Conservation (phyloP, 1,140 invertebrate species). For the Gonioctena quinquepunctata region DNA sequence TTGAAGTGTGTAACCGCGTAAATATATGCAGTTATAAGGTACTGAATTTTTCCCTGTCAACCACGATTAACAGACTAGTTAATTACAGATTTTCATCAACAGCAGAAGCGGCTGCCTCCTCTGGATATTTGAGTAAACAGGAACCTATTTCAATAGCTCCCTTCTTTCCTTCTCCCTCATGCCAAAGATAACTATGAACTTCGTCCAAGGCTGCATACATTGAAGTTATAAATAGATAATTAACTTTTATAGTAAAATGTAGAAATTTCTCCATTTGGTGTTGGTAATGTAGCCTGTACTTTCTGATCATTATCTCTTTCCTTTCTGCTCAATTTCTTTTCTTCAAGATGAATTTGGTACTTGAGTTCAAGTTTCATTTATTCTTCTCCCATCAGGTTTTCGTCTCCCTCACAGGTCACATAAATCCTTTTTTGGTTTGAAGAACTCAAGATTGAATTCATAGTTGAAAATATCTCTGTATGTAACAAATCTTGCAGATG, state of each 20-base stretch:
- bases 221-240: conserved; percentile 31
- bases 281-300: conserved; percentile 48
- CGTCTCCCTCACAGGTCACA: background rate
- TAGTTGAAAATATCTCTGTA: background rate
- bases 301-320: conserved; percentile 25
- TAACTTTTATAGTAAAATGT: conserved; percentile 56
- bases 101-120: conserved; percentile 6
- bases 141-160: conserved; percentile 36
- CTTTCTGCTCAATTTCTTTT: conserved; percentile 39
- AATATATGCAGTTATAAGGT: conserved; percentile 45
- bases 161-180: conserved; percentile 37
- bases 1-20: conserved; percentile 43
- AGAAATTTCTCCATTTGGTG: conserved; percentile 46
- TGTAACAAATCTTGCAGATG: background rate
- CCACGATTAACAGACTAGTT: conserved; percentile 47
- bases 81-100: conserved; percentile 23
- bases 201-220: conserved; percentile 23
- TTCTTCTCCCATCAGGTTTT: background rate
- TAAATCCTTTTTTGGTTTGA: background rate
- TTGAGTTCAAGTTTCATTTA: background rate
- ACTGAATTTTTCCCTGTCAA: conserved; percentile 48
- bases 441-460: background rate
- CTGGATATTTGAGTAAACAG: conserved; percentile 33
- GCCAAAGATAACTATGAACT: conserved; percentile 37
- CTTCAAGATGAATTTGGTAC: conserved; percentile 18